Evolutionary conservation across 2,797 vertebrate species (phyloP), one percentile per base, ranked within the genome.

Genomic region (Anisognathus igniventris): DNA sequence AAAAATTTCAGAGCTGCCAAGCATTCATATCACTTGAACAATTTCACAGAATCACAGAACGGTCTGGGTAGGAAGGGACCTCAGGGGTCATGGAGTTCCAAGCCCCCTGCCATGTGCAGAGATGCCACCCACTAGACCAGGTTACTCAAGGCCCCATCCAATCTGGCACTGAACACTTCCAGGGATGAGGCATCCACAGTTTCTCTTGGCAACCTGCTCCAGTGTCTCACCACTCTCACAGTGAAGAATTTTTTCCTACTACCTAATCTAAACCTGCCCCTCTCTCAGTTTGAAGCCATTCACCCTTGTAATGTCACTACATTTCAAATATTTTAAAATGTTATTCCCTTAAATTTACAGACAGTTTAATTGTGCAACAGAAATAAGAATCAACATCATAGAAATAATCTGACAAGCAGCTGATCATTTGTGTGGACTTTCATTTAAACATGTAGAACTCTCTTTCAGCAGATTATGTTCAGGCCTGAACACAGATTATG

Each of bases 401-500:
- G 31, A 53, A 48, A 53, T 19, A 40, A 78, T 6, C 15, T 40
- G 60, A 12, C 37, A 66, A 66, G 40, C 30, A 53, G 33, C 1
- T 24, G 33, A 40, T 28, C 16, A 39, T 33, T 18, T 53, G 65
- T 40, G 39, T 42, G 31, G 14, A 40, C 15, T 44, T 72, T 7
- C 14, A 50, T 24, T 51, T 45, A 33, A 20, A 28, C 0, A 0
- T 11, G 2, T 0, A 50, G 5, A 37, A 21, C 14, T 20, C 42
- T 57, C 18, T 31, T 51, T 16, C 58, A 57, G 33, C 25, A 76
- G 51, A 33, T 57, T 31, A 31, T 19, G 10, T 3, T 57, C n/a
- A 51, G 37, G 44, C n/a, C 57, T 40, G n/a, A 89, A 62, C 50
- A 51, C 37, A 53, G 64, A 25, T 24, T 15, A 70, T 1, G 12